Conservation (phyloP, 2,797 vertebrate species). For the Taenioides sp. region DNA sequence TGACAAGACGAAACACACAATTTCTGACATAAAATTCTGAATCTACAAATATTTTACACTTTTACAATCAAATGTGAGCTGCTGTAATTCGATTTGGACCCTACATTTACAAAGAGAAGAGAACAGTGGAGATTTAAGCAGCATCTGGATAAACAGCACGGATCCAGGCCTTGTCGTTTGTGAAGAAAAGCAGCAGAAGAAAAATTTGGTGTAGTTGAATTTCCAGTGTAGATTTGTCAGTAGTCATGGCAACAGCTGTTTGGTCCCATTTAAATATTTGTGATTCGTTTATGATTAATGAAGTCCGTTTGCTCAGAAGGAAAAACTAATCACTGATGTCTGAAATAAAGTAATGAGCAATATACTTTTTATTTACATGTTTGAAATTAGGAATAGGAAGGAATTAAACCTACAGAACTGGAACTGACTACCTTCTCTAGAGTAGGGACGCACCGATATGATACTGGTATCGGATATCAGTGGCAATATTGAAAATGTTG, state of each 20-base stretch:
- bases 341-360: not conserved
- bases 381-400: not conserved
- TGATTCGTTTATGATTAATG: not conserved
- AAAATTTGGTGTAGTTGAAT: not conserved
- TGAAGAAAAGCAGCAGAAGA: constrained; percentile 17
- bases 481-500: no score
- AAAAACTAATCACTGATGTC: not conserved
- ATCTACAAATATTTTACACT: not conserved
- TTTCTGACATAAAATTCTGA: not conserved
- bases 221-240: constrained; percentile 58
- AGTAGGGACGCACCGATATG: no score
- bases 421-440: no score
- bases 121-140: not conserved
- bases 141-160: not conserved
- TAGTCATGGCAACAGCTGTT: constrained; percentile 25
- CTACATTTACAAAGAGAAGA: not conserved
- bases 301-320: no score
- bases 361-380: not conserved
- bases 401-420: not conserved
- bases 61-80: constrained; percentile 1
- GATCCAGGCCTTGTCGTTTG: not conserved
- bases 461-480: no score
- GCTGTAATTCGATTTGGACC: not conserved
- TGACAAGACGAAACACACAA: not conserved
- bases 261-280: constrained; percentile 13